Base-by-base conservation (phyloP, 2,797 vertebrate genomes). In the Xerus rutilus region DNA sequence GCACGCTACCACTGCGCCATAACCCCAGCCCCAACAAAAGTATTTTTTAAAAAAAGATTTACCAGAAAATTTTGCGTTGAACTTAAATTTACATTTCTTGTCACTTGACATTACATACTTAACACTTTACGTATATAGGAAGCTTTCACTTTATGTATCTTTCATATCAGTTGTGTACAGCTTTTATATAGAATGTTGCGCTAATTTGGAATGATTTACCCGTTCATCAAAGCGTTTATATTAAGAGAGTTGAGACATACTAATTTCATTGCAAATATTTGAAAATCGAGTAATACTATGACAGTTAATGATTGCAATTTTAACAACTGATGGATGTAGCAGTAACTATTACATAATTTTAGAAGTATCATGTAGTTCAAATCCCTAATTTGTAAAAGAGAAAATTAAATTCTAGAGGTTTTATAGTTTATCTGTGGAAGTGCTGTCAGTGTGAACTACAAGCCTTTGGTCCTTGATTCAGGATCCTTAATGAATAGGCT, bases 151-250 rank as follows among this genome's bases (percentile, higher is more conserved):
- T 90, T 39, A 85, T 7, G 0, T 62, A 70, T 32, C 25, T 93
- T 43, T 6, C 1, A 88, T 70, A 62, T 93, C 14, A 59, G 7
- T 23, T 69, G 1, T 94, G 32, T 91, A 54, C 57, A 89, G 43
- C 35, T 76, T 95, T 95, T 89, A 65, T n/a, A 11, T 76, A 69
- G 30, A 62, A 47, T 95, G 89, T 92, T 95, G 20, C 87, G 92
- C 45, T 87, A 70, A 77, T 85, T 72, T 1, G 2, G 20, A 77
- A 93, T 28, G 65, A 78, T 74, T 91, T 88, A 85, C 86, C 12
- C 18, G 74, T 47, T 92, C 32, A 47, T 35, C 25, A 64, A 57
- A 90, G 65, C 21, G 69, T 39, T 77, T 78, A 64, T 59, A 7
- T 64, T 69, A 64, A 76, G 30, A 39, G 49, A 32, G 43, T 57